A percentile compares a stretch with the other conserved stretches of the same genome.
phyloP scores from a whole-genome alignment of 2,888 invertebrate genomes.

The Boloria euphrosyne region DNA sequence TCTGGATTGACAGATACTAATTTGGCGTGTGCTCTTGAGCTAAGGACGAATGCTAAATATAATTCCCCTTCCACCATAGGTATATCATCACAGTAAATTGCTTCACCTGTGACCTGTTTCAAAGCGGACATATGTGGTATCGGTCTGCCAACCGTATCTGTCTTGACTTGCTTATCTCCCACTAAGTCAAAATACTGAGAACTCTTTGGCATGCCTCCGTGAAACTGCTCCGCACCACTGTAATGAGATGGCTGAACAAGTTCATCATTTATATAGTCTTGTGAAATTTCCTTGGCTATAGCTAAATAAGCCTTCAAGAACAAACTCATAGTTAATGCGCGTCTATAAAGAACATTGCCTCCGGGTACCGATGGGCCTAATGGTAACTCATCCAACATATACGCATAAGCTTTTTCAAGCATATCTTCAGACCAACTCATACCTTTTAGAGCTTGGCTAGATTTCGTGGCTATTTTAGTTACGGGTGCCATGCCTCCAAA shows the following conservation, averaged over 20 bases:
- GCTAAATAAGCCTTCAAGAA: conserved; percentile 87
- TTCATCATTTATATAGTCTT: conserved; percentile 66
- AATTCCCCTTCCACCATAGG: conserved; percentile 89
- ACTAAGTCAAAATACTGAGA: conserved; percentile 86
- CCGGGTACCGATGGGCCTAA: conserved; percentile 90
- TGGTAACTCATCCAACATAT: conserved; percentile 89
- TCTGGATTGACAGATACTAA: conserved; percentile 88
- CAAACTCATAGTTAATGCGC: conserved; percentile 89
- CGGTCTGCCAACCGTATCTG: conserved; percentile 91
- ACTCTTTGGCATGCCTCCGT: conserved; percentile 83
- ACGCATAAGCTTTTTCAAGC: conserved; percentile 84
- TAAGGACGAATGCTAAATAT: conserved; percentile 90
- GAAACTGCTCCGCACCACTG: conserved; percentile 83
- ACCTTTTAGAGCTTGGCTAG: conserved; percentile 83
- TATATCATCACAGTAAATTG: conserved; percentile 95
- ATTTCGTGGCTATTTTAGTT: conserved; percentile 89
- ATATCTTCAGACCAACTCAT: conserved; percentile 86
- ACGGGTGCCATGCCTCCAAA: conserved; percentile 98
- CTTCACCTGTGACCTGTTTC: conserved; percentile 96
- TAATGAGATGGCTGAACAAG: conserved; percentile 69
- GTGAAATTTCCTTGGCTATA: conserved; percentile 80
- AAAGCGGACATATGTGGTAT: conserved; percentile 90
- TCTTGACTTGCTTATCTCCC: conserved; percentile 79
- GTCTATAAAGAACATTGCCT: conserved; percentile 90
- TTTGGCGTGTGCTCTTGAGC: conserved; percentile 91